phyloP scores from a whole-genome alignment of 1,140 invertebrate species.

The Papilio polyxenes region DNA sequence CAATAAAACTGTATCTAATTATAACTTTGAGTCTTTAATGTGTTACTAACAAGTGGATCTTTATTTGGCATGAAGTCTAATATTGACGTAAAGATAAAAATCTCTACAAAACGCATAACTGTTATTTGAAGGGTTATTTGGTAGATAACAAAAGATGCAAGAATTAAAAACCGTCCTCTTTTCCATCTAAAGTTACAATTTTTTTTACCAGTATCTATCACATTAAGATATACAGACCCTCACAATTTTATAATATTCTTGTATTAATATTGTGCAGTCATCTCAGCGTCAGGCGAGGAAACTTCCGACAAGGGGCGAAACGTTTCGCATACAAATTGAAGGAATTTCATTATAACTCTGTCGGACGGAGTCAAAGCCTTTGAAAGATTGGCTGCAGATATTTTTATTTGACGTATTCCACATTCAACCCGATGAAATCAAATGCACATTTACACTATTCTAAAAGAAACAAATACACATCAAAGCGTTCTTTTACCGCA shows the following conservation, averaged over 20 bases:
- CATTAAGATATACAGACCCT: not conserved
- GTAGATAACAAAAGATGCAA: not conserved
- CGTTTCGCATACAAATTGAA: constrained; percentile 14
- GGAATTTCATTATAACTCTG: constrained; percentile 21
- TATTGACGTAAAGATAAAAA: not conserved
- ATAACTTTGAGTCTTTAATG: constrained; percentile 49
- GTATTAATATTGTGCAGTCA: not conserved
- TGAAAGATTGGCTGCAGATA: not conserved
- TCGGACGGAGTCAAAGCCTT: constrained; percentile 8
- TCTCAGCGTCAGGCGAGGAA: not conserved
- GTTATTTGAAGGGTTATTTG: not conserved
- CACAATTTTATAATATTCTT: not conserved
- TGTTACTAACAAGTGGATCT: constrained; percentile 51
- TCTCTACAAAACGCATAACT: not conserved
- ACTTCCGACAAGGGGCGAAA: constrained; percentile 5
- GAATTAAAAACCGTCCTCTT: no score
- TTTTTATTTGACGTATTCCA: not conserved
- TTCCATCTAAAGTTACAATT: no score
- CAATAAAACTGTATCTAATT: constrained; percentile 50
- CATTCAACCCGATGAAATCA: not conserved
- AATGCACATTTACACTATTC: not conserved
- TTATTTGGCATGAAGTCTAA: constrained; percentile 38
- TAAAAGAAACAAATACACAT: not conserved
- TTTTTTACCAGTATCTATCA: no score
- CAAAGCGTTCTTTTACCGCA: not conserved